phyloP scores from a whole-genome alignment of 2,888 invertebrate species.

The Flabesymbios commensalis region DNA sequence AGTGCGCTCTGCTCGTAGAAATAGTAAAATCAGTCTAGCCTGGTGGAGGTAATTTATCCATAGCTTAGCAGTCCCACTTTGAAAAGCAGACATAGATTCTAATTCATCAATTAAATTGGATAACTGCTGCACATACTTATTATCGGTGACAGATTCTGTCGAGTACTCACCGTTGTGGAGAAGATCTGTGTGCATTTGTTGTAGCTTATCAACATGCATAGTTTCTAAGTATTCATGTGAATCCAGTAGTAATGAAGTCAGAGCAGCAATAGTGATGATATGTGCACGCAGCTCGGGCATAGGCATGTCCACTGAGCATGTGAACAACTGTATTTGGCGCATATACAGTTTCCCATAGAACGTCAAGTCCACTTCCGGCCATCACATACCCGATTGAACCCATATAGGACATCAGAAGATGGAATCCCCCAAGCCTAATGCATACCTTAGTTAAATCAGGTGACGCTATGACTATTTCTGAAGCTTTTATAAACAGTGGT shows the following conservation, averaged over 20 bases:
- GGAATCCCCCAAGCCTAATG: neutral
- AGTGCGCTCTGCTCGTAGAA: neutral
- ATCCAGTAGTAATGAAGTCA: neutral
- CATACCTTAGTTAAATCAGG: neutral
- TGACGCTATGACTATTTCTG: neutral
- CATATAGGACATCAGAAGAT: neutral
- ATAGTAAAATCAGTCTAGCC: neutral
- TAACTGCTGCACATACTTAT: no score
- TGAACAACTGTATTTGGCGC: neutral
- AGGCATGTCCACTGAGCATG: constrained; percentile 3
- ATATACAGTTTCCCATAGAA: neutral
- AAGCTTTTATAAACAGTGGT: neutral
- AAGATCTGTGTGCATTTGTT: neutral
- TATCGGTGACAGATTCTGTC: no score
- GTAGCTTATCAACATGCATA: neutral
- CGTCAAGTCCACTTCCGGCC: neutral
- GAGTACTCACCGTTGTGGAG: neutral
- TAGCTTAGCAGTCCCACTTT: neutral
- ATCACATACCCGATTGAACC: neutral
- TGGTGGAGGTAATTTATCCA: neutral
- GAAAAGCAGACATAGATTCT: neutral
- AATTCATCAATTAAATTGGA: neutral
- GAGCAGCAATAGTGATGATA: neutral
- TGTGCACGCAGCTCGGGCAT: neutral
- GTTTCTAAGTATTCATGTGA: neutral